These are phyloP conservation scores for Micrasema minimum DNA, from an alignment of 1,140 invertebrate genomes.

Conservation along the genomic window DNA sequence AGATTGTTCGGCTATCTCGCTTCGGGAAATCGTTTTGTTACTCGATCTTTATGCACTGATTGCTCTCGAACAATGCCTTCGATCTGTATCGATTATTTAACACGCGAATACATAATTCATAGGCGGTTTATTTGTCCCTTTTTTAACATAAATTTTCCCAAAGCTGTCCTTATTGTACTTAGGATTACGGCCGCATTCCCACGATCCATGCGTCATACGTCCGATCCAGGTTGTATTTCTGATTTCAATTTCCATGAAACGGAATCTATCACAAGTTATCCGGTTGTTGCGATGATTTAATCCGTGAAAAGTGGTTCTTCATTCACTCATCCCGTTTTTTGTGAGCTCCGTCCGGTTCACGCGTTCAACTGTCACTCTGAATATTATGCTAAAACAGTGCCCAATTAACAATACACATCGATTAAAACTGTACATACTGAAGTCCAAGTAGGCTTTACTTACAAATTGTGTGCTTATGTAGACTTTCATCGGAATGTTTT, in stretches of 20 bases:
- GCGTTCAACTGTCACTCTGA: conserved; percentile 16
- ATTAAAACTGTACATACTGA: conserved; percentile 13
- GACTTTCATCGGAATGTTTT: no score
- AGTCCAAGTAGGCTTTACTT: no score
- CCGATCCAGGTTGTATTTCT: conserved; percentile 15
- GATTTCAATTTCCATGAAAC: no score
- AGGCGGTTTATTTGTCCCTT: conserved; percentile 27
- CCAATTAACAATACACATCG: conserved; percentile 16
- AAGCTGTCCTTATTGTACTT: conserved; percentile 45
- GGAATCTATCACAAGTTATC: background rate
- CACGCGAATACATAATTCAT: conserved; percentile 39
- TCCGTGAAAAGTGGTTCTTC: background rate
- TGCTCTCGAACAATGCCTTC: conserved; percentile 23
- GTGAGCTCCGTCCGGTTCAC: conserved; percentile 15
- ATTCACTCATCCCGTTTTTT: background rate
- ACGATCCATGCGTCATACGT: conserved; percentile 39
- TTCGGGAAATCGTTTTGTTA: conserved; percentile 4
- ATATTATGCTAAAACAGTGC: conserved; percentile 27
- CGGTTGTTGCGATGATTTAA: background rate
- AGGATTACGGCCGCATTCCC: conserved; percentile 31
- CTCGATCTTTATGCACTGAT: conserved; percentile 27
- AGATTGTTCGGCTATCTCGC: conserved; percentile 34
- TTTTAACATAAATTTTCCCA: conserved; percentile 38
- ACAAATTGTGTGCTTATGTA: no score
- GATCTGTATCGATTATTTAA: conserved; percentile 37